A percentile compares a stretch with the other conserved stretches of the same genome.
These are phyloP conservation scores for Heliconius erato DNA, from an alignment of 2,888 invertebrate genomes.

Conservation along the genomic window DNA sequence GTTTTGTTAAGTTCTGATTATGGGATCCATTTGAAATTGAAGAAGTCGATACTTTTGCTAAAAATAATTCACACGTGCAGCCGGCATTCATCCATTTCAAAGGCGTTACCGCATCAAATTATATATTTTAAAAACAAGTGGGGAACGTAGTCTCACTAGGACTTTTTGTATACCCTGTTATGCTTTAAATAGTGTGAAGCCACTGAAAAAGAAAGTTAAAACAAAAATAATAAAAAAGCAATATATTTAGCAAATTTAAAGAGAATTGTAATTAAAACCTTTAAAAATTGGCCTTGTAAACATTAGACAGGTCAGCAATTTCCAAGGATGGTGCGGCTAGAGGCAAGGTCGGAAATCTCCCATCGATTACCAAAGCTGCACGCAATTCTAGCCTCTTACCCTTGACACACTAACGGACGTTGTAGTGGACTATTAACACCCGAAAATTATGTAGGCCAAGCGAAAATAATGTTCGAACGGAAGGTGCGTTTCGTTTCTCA, in stretches of 20 bases:
- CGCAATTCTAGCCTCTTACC: conserved; percentile 79
- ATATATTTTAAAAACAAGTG: neutral
- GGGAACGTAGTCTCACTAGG: neutral
- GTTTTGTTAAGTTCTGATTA: no score
- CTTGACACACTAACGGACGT: conserved; percentile 83
- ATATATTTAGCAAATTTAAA: neutral
- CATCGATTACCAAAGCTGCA: conserved; percentile 79
- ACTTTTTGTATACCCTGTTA: no score
- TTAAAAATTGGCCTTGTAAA: conserved; percentile 55
- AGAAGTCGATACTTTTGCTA: no score
- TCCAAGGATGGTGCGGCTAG: conserved; percentile 72
- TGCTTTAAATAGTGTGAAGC: no score
- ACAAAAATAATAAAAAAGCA: neutral
- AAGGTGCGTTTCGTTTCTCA: conserved; percentile 58
- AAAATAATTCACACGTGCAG: no score
- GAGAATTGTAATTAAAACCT: conserved; percentile 5
- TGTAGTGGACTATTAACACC: conserved; percentile 60
- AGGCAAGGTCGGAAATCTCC: conserved; percentile 82
- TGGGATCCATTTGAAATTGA: no score
- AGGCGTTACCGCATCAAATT: neutral
- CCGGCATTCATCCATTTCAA: no score
- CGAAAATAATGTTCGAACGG: conserved; percentile 67
- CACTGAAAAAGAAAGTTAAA: no score
- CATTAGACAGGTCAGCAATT: conserved; percentile 73
- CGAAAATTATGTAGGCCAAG: conserved; percentile 75